These are phyloP conservation scores for Oxyteleia sp. DNA, from an alignment of 2,888 invertebrate species.

Conservation along the genomic window DNA sequence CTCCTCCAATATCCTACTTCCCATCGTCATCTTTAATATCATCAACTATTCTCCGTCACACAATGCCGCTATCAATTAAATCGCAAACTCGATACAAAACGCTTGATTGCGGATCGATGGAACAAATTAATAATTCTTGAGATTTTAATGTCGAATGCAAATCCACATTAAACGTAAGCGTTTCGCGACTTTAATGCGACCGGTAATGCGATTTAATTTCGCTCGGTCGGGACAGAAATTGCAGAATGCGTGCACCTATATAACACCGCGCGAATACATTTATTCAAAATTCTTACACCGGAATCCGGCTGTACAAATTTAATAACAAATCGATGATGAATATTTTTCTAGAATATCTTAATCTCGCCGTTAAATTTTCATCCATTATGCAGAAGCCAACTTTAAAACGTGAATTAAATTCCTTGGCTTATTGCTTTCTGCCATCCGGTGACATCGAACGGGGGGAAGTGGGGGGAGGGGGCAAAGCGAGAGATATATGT, in stretches of 20 bases:
- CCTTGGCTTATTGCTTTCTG: slow-evolving; percentile 72
- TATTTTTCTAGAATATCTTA: slow-evolving; percentile 69
- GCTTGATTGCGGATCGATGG: slow-evolving; percentile 17
- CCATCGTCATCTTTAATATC: slow-evolving; percentile 1
- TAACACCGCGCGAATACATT: slow-evolving; percentile 36
- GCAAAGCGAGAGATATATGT: slow-evolving; percentile 33
- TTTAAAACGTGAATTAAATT: slow-evolving; percentile 73
- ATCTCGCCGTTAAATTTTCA: slow-evolving; percentile 70
- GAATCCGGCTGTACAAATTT: slow-evolving; percentile 61
- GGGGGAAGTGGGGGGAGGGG: slow-evolving; percentile 4
- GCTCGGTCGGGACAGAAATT: neutral
- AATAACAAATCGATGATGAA: slow-evolving; percentile 71
- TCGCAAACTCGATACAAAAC: slow-evolving; percentile 6
- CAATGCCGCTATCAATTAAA: slow-evolving; percentile 27
- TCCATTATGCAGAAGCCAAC: slow-evolving; percentile 73
- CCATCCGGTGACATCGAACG: slow-evolving; percentile 63
- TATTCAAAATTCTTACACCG: slow-evolving; percentile 43
- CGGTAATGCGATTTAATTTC: slow-evolving; percentile 39
- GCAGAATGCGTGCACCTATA: neutral
- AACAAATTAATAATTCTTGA: slow-evolving; percentile 41
- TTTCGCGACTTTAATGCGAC: slow-evolving; percentile 5
- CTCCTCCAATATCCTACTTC: neutral
- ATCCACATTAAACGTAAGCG: slow-evolving; percentile 28
- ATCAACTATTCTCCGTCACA: slow-evolving; percentile 9
- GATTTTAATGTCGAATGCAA: slow-evolving; percentile 32